Evolutionary conservation across 2,888 invertebrate species (phyloP).

Genomic region (Cantharis lateralis): DNA sequence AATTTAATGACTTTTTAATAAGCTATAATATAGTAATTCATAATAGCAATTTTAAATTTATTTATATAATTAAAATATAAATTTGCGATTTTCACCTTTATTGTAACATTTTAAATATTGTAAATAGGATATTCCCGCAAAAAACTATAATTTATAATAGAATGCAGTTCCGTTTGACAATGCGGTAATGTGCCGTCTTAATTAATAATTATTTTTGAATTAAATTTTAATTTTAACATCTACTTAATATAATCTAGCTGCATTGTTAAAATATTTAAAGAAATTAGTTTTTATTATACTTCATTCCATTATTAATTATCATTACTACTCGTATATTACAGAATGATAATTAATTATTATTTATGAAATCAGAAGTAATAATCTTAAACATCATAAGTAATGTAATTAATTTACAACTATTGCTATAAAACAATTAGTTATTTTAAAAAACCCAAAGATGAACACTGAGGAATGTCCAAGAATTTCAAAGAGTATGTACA

Average conservation of each 20-base stretch:
- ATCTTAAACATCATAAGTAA: too few species aligned
- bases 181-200: neutral
- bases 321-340: too few species aligned
- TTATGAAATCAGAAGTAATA: too few species aligned
- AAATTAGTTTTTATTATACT: too few species aligned
- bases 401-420: too few species aligned
- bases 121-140: too few species aligned
- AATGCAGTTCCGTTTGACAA: neutral
- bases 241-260: neutral
- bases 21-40: neutral
- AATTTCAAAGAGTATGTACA: too few species aligned
- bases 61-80: neutral
- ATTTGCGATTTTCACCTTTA: neutral
- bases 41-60: neutral
- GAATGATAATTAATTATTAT: too few species aligned
- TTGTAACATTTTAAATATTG: neutral
- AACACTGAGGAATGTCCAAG: too few species aligned
- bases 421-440: too few species aligned
- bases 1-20: neutral
- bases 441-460: too few species aligned
- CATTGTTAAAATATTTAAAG: neutral
- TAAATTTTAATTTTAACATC: neutral
- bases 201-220: neutral
- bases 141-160: neutral
- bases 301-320: too few species aligned